Base-by-base conservation (phyloP, 2,888 invertebrate species). In the Sinodicranocentrus sp. region DNA sequence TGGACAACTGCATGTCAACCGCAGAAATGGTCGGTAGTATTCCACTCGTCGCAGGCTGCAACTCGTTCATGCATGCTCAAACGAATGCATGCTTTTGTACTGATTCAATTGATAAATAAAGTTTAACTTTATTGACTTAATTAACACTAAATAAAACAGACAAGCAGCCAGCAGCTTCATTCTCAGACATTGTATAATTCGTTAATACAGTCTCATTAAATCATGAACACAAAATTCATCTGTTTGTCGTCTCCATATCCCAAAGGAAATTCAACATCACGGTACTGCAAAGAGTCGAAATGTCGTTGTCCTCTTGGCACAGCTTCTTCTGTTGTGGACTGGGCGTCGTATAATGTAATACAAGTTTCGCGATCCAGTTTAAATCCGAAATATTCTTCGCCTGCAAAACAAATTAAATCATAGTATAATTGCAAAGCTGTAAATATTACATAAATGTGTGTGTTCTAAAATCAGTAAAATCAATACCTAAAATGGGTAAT, bases 341-440 rank as follows among this genome's bases (percentile, higher is more conserved):
- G 83, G 15, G 79, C 44, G 33, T 78, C 76, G 19, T 73, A 85
- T 10, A 75, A 26, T 17, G 75, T 76, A n/a, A 82, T 57, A 39
- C 75, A 82, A 33, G 78, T 77, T 26, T 76, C 80, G 2, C 61
- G 73, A 19, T 83, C 85, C 28, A 83, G 26, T 39, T 80, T 83
- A 63, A 85, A 85, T 28, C 85, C 85, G 73, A 80, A 85, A 33
- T 83, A 85, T 65, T 83, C 83, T 54, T 85, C 85, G 43, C 85
- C 85, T 85, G 26, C n/a, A n/a, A n/a, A n/a, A n/a, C n/a, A n/a
- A n/a, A n/a, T n/a, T n/a, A n/a, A n/a, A n/a, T n/a, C n/a, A n/a
- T n/a, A n/a, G n/a, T n/a, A n/a, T n/a, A n/a, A n/a, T n/a, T n/a
- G n/a, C n/a, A n/a, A n/a, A n/a, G n/a, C n/a, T n/a, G n/a, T n/a